A percentile compares a stretch with the other conserved stretches of the same genome.
Conservation (phyloP, 2,113 vertebrate genomes). For the Siphamia tubifer region DNA sequence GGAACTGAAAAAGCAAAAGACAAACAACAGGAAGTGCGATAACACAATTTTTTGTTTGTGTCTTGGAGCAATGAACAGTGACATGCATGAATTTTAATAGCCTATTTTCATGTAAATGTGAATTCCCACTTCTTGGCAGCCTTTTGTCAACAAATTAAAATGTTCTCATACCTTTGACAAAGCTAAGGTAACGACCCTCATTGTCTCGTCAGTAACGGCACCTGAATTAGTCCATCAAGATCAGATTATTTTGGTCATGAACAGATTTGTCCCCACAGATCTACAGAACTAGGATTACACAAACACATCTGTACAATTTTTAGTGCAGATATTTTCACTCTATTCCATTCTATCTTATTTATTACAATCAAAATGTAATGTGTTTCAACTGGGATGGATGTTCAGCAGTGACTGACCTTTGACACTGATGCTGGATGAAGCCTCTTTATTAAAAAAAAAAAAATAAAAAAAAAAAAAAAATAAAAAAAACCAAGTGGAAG, state of each 20-base stretch:
- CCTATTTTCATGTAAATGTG: slow-evolving; percentile 71
- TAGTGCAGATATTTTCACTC: not conserved
- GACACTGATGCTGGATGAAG: no score
- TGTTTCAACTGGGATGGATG: no score
- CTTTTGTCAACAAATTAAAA: slow-evolving; percentile 61
- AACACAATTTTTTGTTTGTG: slow-evolving; percentile 64
- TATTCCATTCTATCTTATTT: no score
- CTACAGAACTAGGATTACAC: not conserved
- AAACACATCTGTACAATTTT: not conserved
- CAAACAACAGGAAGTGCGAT: slow-evolving; percentile 54
- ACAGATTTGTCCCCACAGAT: slow-evolving; percentile 8
- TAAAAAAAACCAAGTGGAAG: no score
- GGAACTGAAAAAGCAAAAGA: slow-evolving; percentile 33
- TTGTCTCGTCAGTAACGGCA: slow-evolving; percentile 35
- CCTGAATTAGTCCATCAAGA: slow-evolving; percentile 23
- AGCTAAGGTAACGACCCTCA: slow-evolving; percentile 30
- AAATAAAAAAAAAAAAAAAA: no score
- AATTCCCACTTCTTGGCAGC: slow-evolving; percentile 52
- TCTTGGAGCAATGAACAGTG: slow-evolving; percentile 51
- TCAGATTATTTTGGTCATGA: slow-evolving; percentile 9
- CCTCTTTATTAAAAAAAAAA: no score
- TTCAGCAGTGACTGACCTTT: no score
- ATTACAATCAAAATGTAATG: no score
- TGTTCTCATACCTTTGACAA: slow-evolving; percentile 35
- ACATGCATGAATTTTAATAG: slow-evolving; percentile 65